phyloP scores from a whole-genome alignment of 2,888 invertebrate genomes.

The Chrysolina americana region DNA sequence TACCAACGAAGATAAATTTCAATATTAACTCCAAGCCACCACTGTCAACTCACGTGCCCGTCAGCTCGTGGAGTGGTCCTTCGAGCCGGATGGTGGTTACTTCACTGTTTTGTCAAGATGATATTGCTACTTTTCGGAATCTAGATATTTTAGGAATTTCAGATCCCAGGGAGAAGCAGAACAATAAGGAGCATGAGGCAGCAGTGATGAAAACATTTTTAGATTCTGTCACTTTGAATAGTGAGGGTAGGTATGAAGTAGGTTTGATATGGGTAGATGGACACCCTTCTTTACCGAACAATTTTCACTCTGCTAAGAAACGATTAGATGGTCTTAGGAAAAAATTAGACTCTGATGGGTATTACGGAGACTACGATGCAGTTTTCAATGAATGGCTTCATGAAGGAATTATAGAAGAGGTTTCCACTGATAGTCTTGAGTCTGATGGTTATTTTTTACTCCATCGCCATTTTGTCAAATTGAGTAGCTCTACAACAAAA shows the following conservation, averaged over 20 bases:
- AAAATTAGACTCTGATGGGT: too few species aligned
- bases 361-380: background rate
- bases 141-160: too few species aligned
- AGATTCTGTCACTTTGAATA: background rate
- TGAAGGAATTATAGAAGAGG: background rate
- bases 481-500: constrained; percentile 11
- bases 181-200: background rate
- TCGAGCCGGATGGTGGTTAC: constrained; percentile 9
- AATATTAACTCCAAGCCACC: constrained; percentile 18
- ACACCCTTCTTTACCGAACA: constrained; percentile 55
- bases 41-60: constrained; percentile 19
- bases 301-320: constrained; percentile 34
- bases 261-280: constrained; percentile 58
- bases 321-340: constrained; percentile 7
- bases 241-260: too few species aligned
- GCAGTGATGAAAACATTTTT: background rate
- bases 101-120: background rate
- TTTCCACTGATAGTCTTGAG: background rate
- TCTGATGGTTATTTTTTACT: background rate
- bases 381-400: too few species aligned
- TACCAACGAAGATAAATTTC: too few species aligned
- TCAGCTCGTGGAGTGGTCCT: background rate
- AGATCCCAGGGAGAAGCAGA: background rate
- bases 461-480: constrained; percentile 9
- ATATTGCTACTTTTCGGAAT: background rate